These are phyloP conservation scores for Zaprionus africanus DNA, from an alignment of 1,140 invertebrate genomes.

Conservation along the genomic window DNA sequence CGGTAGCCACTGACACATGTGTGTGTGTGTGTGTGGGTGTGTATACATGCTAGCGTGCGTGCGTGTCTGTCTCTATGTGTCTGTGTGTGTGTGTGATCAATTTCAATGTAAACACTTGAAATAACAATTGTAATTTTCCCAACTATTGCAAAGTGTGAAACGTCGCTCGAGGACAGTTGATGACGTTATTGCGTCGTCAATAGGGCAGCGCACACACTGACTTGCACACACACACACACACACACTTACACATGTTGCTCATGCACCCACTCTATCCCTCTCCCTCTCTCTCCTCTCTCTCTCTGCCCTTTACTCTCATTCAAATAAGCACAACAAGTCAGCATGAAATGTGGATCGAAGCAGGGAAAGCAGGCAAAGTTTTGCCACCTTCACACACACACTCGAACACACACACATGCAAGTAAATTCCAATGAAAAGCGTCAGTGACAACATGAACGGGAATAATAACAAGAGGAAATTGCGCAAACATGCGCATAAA, in stretches of 20 bases:
- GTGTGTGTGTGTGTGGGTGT: constrained; percentile 1
- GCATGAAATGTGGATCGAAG: constrained; percentile 33
- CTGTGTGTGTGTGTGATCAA: constrained; percentile 45
- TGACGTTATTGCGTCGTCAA: constrained; percentile 73
- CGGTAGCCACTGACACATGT: constrained; percentile 22
- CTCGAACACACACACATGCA: constrained; percentile 23
- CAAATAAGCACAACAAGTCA: constrained; percentile 23
- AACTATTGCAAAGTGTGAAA: constrained; percentile 72
- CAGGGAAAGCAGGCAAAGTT: constrained; percentile 27
- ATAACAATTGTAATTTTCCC: constrained; percentile 72
- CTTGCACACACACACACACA: constrained; percentile 1
- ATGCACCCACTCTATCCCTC: background rate
- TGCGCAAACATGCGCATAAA: constrained; percentile 70
- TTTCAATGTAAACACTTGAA: constrained; percentile 71
- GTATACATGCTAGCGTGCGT: background rate
- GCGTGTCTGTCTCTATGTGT: constrained; percentile 12
- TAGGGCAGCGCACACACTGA: constrained; percentile 30
- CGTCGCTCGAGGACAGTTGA: constrained; percentile 61
- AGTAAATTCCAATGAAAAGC: constrained; percentile 52
- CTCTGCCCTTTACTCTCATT: constrained; percentile 6
- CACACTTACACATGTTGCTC: constrained; percentile 44
- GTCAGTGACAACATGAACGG: constrained; percentile 24
- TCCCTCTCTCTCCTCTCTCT: background rate
- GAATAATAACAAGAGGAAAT: constrained; percentile 53
- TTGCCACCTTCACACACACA: constrained; percentile 17